Evolutionary conservation across 2,797 vertebrate species (phyloP), one percentile per base, ranked within the genome.

Genomic region (Cynopterus sphinx): DNA sequence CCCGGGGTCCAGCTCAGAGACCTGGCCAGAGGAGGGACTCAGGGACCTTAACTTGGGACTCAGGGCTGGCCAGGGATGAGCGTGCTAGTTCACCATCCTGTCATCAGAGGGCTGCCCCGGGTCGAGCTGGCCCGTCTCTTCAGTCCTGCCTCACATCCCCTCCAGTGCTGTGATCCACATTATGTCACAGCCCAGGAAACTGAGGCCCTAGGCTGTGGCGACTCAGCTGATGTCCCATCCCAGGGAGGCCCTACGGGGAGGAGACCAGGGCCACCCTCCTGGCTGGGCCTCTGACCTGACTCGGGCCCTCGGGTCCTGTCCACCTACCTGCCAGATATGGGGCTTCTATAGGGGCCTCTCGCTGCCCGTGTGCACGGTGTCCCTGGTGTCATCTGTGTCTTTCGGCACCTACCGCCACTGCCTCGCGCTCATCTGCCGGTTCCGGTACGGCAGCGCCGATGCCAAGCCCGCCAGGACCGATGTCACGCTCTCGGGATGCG

Each of bases 301-400:
- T 3, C 0, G 0, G 16, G 43, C 13, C 67, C 61, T 39, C 0
- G 10, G 68, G 77, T n/a, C 78, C 33, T 0, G 5, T 16, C 36
- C 21, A 1, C 21, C 67, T 4, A 4, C 33, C 55, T 67, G 0
- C 70, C 82, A 99, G 99, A 96, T 99, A 9, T 82, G 97, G 68
- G 99, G 99, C 33, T 99, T 99, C 98, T 99, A 99, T 98, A 99
- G 99, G 96, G 99, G 99, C 31, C 98, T 99, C 98, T 98, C 98
- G 2, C 96, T 99, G 46, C 99, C 99, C 0, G 89, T 99, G 9
- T 98, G 99, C 49, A 98, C 99, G 0, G 98, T 99, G 59, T 99
- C 99, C 0, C 89, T 99, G 95, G 99, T 99, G 21, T 99, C 99
- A 0, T 99, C 99, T 0, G 98, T 99, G 96, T 99, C 99, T 2